These are phyloP conservation scores for Rhinogobio ventralis DNA, from an alignment of 2,797 vertebrate genomes.

Conservation along the genomic window DNA sequence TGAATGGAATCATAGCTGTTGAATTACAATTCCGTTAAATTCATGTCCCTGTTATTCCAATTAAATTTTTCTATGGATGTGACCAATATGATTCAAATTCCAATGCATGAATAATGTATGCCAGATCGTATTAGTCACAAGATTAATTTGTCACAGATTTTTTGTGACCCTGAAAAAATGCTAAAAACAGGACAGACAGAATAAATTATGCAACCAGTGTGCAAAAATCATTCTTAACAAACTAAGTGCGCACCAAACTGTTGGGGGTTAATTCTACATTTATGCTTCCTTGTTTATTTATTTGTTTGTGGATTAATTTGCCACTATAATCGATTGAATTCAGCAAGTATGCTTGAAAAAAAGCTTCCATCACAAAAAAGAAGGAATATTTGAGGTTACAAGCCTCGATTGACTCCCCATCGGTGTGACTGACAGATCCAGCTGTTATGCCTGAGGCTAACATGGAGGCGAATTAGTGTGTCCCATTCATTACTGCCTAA, in stretches of 20 bases:
- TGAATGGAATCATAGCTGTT: neutral
- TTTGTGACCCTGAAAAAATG: neutral
- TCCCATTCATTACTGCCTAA: constrained; percentile 53
- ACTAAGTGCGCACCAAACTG: neutral
- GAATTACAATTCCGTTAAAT: neutral
- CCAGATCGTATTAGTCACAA: neutral
- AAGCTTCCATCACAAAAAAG: constrained; percentile 4
- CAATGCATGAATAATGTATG: neutral
- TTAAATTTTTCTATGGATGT: neutral
- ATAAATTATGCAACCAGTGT: neutral
- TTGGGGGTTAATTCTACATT: neutral
- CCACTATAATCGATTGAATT: neutral
- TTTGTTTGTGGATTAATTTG: neutral
- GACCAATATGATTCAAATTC: neutral
- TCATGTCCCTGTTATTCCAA: neutral
- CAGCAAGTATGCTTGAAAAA: neutral
- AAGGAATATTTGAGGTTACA: constrained; percentile 4
- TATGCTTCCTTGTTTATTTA: constrained; percentile 19
- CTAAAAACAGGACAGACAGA: neutral
- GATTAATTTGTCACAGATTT: neutral
- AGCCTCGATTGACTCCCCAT: constrained; percentile 36
- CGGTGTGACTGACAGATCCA: constrained; percentile 42
- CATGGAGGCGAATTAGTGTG: constrained; percentile 25
- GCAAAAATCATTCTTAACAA: neutral
- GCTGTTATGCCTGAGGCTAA: constrained; percentile 48